These are phyloP conservation scores for Galago senegalensis DNA, from an alignment of 2,797 vertebrate genomes.

Conservation along the genomic window DNA sequence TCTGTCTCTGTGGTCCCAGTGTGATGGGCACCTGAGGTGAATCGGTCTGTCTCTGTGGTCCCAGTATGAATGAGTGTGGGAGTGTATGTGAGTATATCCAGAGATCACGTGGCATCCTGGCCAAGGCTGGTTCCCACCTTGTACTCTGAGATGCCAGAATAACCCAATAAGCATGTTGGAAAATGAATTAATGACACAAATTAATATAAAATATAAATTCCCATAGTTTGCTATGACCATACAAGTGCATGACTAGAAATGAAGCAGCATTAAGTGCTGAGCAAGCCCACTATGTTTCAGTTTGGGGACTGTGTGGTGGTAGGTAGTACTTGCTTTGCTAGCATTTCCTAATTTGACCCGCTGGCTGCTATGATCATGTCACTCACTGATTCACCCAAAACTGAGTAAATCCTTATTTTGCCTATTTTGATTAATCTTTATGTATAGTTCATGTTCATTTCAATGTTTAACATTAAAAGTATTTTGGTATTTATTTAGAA, in stretches of 20 bases:
- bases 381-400: neutral
- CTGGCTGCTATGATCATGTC: neutral
- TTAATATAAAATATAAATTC: neutral
- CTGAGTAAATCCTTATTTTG: neutral
- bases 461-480: neutral
- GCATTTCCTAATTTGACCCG: neutral
- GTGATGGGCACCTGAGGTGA: no score
- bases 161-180: neutral
- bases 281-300: neutral
- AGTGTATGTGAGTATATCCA: neutral
- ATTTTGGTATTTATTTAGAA: neutral
- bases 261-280: neutral
- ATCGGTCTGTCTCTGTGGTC: neutral
- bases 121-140: neutral
- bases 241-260: neutral
- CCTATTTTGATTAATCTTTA: neutral
- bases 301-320: neutral
- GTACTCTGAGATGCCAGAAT: neutral
- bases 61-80: neutral
- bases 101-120: neutral
- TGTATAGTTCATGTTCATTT: neutral
- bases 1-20: neutral
- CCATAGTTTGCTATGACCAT: neutral
- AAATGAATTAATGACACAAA: neutral
- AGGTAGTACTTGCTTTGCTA: neutral